These are phyloP conservation scores for Cossypha heuglini DNA, from an alignment of 2,797 vertebrate species.

Conservation along the genomic window DNA sequence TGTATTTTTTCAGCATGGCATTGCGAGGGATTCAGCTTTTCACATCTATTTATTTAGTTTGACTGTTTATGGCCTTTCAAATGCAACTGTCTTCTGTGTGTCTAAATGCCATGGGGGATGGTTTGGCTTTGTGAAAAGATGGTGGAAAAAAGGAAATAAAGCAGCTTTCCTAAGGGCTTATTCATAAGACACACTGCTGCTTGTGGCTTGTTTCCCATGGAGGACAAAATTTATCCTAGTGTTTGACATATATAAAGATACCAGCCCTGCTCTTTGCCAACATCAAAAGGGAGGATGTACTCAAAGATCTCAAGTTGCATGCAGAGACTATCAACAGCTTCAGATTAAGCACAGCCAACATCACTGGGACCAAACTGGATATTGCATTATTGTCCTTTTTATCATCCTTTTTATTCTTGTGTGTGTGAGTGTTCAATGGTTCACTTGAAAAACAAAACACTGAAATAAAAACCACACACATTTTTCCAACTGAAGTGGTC, in stretches of 20 bases:
- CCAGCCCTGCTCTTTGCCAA: neutral
- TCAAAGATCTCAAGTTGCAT: neutral
- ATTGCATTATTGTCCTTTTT: neutral
- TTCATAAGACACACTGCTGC: neutral
- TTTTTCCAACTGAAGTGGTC: neutral
- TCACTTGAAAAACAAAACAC: neutral
- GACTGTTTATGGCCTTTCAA: neutral
- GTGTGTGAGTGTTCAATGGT: neutral
- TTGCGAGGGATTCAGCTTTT: neutral
- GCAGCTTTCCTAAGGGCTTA: neutral
- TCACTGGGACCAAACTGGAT: neutral
- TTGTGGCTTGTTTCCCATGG: neutral
- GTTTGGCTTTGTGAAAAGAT: conserved; percentile 1
- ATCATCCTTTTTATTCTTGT: neutral
- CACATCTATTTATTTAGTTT: neutral
- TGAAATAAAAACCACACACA: neutral
- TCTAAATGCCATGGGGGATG: neutral
- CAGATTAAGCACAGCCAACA: neutral
- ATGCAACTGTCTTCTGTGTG: neutral
- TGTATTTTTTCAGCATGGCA: neutral
- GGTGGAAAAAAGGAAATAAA: neutral
- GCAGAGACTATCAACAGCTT: neutral
- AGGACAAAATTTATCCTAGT: neutral
- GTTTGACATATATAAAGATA: neutral
- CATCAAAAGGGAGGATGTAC: neutral